These are phyloP conservation scores for Fabriciana adippe DNA, from an alignment of 2,888 invertebrate genomes.

Conservation along the genomic window DNA sequence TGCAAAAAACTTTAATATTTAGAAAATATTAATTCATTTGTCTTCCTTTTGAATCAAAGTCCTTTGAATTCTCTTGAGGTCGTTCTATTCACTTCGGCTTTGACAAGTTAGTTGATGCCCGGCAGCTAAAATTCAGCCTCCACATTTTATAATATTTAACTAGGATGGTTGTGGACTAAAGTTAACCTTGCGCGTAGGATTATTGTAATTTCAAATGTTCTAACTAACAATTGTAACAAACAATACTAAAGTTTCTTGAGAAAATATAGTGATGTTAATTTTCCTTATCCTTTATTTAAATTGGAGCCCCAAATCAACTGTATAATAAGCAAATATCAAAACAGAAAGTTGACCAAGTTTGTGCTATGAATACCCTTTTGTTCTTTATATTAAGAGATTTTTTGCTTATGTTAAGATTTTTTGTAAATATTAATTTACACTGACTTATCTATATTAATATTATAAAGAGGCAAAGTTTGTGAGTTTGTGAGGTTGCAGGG, in stretches of 20 bases:
- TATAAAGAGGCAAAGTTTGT: too few species aligned
- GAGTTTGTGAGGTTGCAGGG: too few species aligned
- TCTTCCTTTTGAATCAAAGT: conserved; percentile 14
- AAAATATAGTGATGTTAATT: too few species aligned
- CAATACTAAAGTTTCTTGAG: not conserved
- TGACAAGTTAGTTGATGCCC: conserved; percentile 25
- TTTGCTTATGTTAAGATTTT: too few species aligned
- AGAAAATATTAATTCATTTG: not conserved
- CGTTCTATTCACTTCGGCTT: conserved; percentile 28
- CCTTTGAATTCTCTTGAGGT: conserved; percentile 21
- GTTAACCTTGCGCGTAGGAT: conserved; percentile 12
- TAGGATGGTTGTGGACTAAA: conserved; percentile 6
- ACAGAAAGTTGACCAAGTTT: too few species aligned
- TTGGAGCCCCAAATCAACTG: too few species aligned
- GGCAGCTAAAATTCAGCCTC: conserved; percentile 21
- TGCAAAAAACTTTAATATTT: not conserved
- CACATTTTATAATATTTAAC: conserved; percentile 26
- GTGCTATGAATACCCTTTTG: too few species aligned
- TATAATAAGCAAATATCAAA: too few species aligned
- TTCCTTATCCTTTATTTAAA: too few species aligned
- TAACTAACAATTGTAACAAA: not conserved
- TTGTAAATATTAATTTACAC: too few species aligned
- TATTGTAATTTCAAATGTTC: conserved; percentile 15
- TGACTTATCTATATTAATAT: too few species aligned
- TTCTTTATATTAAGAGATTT: too few species aligned